These are phyloP conservation scores for Gopherus evgoodei DNA, from an alignment of 2,113 vertebrate genomes.

Conservation along the genomic window DNA sequence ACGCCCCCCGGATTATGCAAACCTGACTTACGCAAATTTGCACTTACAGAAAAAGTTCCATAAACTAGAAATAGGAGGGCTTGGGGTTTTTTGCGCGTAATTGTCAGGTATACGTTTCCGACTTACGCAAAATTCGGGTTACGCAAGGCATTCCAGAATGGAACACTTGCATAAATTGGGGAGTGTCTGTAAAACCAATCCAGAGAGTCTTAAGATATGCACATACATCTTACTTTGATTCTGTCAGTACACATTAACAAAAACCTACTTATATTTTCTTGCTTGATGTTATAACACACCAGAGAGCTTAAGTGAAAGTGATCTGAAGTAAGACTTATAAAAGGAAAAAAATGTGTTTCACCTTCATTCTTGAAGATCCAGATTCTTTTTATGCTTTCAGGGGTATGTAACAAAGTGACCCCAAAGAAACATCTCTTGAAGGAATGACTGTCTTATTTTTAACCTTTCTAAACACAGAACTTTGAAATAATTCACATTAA, in stretches of 20 bases:
- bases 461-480: neutral
- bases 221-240: neutral
- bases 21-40: no score
- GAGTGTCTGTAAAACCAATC: neutral
- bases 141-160: no score
- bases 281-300: constrained; percentile 14
- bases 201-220: neutral
- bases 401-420: neutral
- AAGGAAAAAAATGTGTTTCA: neutral
- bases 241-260: neutral
- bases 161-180: no score
- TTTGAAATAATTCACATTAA: neutral
- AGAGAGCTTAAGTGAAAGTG: neutral
- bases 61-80: no score
- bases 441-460: neutral
- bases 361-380: neutral
- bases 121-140: no score
- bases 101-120: no score
- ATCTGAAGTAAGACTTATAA: neutral
- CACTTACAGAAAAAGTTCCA: no score
- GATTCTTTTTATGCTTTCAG: neutral
- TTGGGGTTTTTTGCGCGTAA: no score
- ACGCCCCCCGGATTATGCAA: no score
- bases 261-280: neutral
- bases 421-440: neutral